Conservation (phyloP, 2,797 vertebrate species). For the Sebastes miniatus region DNA sequence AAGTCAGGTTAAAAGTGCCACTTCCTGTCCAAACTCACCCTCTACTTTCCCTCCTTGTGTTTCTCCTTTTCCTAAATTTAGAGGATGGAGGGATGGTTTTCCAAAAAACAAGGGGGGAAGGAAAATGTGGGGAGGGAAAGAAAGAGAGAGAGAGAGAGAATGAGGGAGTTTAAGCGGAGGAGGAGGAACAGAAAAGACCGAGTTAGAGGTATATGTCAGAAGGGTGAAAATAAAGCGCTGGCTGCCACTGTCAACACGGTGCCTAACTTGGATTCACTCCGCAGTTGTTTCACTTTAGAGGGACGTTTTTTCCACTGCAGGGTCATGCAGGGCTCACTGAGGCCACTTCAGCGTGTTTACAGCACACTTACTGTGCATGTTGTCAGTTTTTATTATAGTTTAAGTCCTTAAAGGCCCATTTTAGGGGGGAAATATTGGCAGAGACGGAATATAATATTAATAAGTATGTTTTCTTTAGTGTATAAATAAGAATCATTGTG, state of each 20-base stretch:
- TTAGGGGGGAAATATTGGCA: too few species aligned
- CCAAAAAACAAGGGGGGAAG: constrained; percentile 3
- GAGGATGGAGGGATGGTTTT: background rate
- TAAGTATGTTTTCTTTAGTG: too few species aligned
- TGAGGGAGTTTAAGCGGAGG: background rate
- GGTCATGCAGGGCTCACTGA: background rate
- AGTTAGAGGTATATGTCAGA: constrained; percentile 5
- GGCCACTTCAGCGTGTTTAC: background rate
- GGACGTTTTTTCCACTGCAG: constrained; percentile 21
- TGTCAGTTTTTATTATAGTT: background rate
- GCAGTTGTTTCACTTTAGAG: constrained; percentile 11
- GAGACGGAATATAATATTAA: too few species aligned
- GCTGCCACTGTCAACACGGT: constrained; percentile 45
- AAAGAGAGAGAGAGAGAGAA: background rate
- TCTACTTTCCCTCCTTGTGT: background rate
- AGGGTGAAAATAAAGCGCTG: constrained; percentile 27
- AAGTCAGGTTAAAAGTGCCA: background rate
- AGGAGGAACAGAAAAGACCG: background rate
- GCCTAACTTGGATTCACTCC: background rate
- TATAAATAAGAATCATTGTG: too few species aligned
- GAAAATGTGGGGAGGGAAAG: constrained; percentile 25
- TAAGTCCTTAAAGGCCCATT: too few species aligned
- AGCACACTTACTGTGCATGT: background rate
- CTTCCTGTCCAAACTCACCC: background rate
- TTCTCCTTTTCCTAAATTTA: constrained; percentile 20